Percentiles rank a stretch among this genome's conserved stretches.
phyloP scores from a whole-genome alignment of 37 sponge, comb jelly and placozoan species.

The Diacarnus erythraeanus region DNA sequence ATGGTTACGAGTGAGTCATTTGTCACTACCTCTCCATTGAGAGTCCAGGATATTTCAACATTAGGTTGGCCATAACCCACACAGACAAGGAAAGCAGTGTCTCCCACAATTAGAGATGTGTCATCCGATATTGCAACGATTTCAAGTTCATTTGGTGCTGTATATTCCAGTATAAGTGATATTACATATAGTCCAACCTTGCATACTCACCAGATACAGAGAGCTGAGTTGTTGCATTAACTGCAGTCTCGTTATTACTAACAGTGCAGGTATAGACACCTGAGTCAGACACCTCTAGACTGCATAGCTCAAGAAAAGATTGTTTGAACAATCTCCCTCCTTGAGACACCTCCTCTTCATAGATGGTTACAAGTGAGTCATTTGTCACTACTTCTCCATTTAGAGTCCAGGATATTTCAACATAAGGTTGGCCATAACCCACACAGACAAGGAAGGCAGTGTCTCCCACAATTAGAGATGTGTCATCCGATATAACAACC shows the following conservation, averaged over 20 bases:
- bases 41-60: slow-evolving; percentile 19
- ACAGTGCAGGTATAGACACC: slow-evolving; percentile 39
- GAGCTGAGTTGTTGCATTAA: slow-evolving; percentile 3
- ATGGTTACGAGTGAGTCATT: slow-evolving; percentile 24
- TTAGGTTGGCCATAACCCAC: slow-evolving; percentile 21
- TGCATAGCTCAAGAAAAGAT: slow-evolving; percentile 26
- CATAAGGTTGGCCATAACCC: slow-evolving; percentile 10
- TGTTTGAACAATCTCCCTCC: slow-evolving; percentile 13
- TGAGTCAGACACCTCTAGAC: slow-evolving; percentile 4
- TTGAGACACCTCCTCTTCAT: slow-evolving; percentile 19
- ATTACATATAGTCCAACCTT: too few relatives aligned
- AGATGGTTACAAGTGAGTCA: slow-evolving; percentile 19
- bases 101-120: slow-evolving; percentile 6
- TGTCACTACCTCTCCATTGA: slow-evolving; percentile 1
- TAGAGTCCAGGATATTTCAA: slow-evolving; percentile 7
- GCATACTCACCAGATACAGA: neutral
- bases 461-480: slow-evolving; percentile 8
- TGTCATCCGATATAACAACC: slow-evolving; percentile 7
- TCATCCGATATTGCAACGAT: slow-evolving; percentile 4
- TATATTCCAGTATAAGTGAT: neutral
- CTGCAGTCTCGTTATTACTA: neutral
- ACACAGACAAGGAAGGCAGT: slow-evolving; percentile 16
- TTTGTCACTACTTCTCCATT: slow-evolving; percentile 10
- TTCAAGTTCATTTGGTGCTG: neutral
- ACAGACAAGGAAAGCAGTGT: slow-evolving; percentile 13